Base-by-base conservation (phyloP, 2,797 vertebrate genomes). In the Dipus sagitta region DNA sequence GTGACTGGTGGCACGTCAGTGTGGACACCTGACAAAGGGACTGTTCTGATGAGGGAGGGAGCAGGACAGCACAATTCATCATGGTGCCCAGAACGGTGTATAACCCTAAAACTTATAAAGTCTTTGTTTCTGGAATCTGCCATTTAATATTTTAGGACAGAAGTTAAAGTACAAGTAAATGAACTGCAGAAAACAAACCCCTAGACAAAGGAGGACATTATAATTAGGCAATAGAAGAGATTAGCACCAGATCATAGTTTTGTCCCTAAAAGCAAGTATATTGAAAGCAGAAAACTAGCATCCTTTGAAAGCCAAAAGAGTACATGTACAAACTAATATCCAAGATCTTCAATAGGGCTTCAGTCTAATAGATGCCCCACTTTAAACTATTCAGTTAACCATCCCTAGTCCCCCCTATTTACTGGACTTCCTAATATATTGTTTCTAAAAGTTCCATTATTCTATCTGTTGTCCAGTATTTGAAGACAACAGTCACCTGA, bases 211-310 rank as follows among this genome's bases (percentile, higher is more conserved):
- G 9, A 23, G 4, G 60, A n/a, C 32, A 74, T 17, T 68, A 1
- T 23, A 75, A 28, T 28, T 68, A 54, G 12, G 79, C 62, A 92
- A 34, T 71, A 68, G 47, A 91, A 74, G 83, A 90, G 42, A 85
- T 1, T 70, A 68, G 20, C 30, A 79, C 38, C 81, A 91, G 90
- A 75, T 60, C 87, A 72, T 14, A 81, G 24, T 78, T 86, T 32
- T 67, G 52, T 75, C 84, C 90, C 30, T 60, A 62, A 88, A 91
- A 54, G 26, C 21, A 83, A 85, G 88, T 11, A 77, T 24, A 10
- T 85, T 77, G 74, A 88, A 95, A 91, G 34, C 13, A 95, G 76
- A 88, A 91, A 65, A 74, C 30, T 38, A 88, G 70, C n/a, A 93
- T 62, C 70, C 65, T 81, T 83, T 94, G 60, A 80, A 77, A 71